A percentile compares a stretch with the other conserved stretches of the same genome.
These are phyloP conservation scores for Thera obeliscata DNA, from an alignment of 2,888 invertebrate genomes.

Conservation along the genomic window DNA sequence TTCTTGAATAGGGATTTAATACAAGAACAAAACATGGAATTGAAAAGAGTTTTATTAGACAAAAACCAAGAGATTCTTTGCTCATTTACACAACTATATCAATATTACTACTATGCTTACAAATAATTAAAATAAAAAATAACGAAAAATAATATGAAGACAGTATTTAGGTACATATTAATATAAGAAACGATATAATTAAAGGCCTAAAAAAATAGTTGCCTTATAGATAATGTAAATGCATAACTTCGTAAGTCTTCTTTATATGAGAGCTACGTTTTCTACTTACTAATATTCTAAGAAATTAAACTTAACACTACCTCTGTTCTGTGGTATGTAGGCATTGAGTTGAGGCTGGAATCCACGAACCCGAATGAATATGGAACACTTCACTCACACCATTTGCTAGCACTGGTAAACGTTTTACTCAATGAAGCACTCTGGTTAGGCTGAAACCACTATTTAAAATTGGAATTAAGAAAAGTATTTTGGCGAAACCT, in stretches of 20 bases:
- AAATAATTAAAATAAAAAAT: not conserved
- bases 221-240: conserved; percentile 20
- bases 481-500: too few species aligned
- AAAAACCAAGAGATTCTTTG: conserved; percentile 29
- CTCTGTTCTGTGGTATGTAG: not conserved
- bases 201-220: conserved; percentile 4
- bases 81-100: conserved; percentile 20
- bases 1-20: conserved; percentile 65
- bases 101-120: not conserved
- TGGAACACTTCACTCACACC: too few species aligned
- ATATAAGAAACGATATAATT: not conserved
- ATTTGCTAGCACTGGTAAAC: too few species aligned
- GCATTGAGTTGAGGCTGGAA: not conserved
- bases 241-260: conserved; percentile 16
- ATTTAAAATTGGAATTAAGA: too few species aligned
- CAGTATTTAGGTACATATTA: not conserved
- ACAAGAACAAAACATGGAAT: conserved; percentile 25
- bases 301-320: not conserved
- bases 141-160: not conserved
- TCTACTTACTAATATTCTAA: not conserved
- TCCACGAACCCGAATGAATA: not conserved
- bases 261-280: not conserved
- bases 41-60: conserved; percentile 19
- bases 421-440: too few species aligned
- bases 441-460: too few species aligned